phyloP scores from a whole-genome alignment of 2,888 invertebrate genomes.

The Pycnomerus fuliginosus region DNA sequence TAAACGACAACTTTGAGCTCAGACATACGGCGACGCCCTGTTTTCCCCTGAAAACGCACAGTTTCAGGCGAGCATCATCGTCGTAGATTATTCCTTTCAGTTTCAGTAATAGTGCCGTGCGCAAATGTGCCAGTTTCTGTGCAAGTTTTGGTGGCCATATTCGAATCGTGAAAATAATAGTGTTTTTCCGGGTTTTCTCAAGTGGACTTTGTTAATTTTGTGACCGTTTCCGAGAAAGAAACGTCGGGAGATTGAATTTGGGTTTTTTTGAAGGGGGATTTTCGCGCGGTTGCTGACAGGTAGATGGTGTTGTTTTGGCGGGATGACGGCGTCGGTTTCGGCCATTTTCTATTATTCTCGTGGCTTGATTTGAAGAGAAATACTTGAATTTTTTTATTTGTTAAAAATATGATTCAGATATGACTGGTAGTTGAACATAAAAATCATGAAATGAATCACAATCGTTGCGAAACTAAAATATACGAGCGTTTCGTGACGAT shows the following conservation, averaged over 20 bases:
- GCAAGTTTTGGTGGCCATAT: constrained; percentile 32
- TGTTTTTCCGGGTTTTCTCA: constrained; percentile 4
- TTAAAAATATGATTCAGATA: no score
- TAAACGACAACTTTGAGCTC: constrained; percentile 18
- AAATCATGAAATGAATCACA: no score
- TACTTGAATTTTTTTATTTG: no score
- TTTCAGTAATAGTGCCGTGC: constrained; percentile 30
- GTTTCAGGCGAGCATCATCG: constrained; percentile 23
- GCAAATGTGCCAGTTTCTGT: constrained; percentile 33
- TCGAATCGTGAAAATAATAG: constrained; percentile 15
- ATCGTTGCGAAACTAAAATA: no score
- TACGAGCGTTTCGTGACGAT: no score
- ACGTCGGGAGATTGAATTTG: not conserved
- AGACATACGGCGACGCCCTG: constrained; percentile 18
- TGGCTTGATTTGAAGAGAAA: constrained; percentile 10
- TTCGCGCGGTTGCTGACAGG: not conserved
- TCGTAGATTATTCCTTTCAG: constrained; percentile 15
- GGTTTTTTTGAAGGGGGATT: constrained; percentile 1
- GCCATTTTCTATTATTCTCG: constrained; percentile 32
- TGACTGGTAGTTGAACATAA: no score
- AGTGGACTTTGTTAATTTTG: constrained; percentile 2
- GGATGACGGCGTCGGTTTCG: constrained; percentile 20
- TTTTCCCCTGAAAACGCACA: constrained; percentile 10
- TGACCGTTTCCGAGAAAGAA: constrained; percentile 11
- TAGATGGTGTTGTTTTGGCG: constrained; percentile 25